A percentile compares a stretch with the other conserved stretches of the same genome.
Conservation (phyloP, 1,140 invertebrate species). For the Asbolus verrucosus region DNA sequence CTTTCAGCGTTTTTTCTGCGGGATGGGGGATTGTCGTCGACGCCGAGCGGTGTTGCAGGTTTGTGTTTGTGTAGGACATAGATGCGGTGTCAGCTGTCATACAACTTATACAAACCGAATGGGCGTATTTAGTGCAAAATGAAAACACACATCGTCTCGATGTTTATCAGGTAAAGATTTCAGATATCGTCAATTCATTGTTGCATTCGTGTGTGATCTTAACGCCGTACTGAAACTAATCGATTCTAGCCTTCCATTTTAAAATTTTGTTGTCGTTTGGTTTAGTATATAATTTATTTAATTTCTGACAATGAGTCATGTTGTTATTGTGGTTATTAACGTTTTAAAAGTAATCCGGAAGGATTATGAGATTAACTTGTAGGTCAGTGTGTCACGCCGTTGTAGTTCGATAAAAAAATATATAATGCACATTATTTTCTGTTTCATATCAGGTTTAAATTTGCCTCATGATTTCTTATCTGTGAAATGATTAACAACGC, state of each 20-base stretch:
- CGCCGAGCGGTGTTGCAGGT: constrained; percentile 21
- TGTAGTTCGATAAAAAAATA: too few relatives aligned
- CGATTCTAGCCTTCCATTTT: constrained; percentile 40
- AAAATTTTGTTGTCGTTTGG: constrained; percentile 32
- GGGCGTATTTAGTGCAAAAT: constrained; percentile 41
- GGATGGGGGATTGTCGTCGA: constrained; percentile 5
- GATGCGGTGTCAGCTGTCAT: constrained; percentile 43
- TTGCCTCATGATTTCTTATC: too few relatives aligned
- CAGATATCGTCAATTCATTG: neutral
- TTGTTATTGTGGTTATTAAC: too few relatives aligned
- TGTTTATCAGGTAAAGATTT: constrained; percentile 20
- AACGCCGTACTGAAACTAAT: constrained; percentile 23
- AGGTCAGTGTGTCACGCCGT: too few relatives aligned
- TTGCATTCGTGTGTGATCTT: neutral
- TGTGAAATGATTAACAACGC: too few relatives aligned
- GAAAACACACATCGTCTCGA: constrained; percentile 27
- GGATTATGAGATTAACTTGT: too few relatives aligned
- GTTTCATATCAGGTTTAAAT: too few relatives aligned
- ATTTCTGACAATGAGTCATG: too few relatives aligned
- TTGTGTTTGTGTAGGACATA: constrained; percentile 30
- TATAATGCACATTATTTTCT: too few relatives aligned
- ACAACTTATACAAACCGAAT: constrained; percentile 24
- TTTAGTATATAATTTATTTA: constrained; percentile 4
- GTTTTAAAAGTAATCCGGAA: too few relatives aligned
- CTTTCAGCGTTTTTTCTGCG: constrained; percentile 10